These are phyloP conservation scores for Rambutsinella grinnellia DNA, from an alignment of 2,888 invertebrate genomes.

Conservation along the genomic window DNA sequence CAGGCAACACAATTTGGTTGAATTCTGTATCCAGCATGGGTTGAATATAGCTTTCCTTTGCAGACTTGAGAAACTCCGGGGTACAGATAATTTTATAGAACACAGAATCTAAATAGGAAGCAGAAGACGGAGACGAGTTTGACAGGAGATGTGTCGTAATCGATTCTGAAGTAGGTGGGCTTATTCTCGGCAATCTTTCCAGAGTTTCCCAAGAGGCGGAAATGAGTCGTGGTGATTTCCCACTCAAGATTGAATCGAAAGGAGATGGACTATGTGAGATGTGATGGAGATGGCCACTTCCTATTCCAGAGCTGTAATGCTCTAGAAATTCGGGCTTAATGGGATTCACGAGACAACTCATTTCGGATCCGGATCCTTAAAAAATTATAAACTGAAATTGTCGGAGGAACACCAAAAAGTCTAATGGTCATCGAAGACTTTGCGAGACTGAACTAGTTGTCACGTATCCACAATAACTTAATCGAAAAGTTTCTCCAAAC, in stretches of 20 bases:
- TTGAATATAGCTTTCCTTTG: constrained; percentile 58
- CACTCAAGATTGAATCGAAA: constrained; percentile 20
- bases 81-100: constrained; percentile 50
- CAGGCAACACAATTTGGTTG: constrained; percentile 59
- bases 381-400: too few relatives aligned
- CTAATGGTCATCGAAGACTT: constrained; percentile 33
- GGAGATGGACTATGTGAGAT: constrained; percentile 25
- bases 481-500: neutral
- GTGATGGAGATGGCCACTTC: too few relatives aligned
- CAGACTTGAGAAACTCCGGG: constrained; percentile 50
- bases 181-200: constrained; percentile 52
- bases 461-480: constrained; percentile 10
- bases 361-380: too few relatives aligned
- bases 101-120: constrained; percentile 18
- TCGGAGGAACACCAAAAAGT: too few relatives aligned
- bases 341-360: constrained; percentile 34
- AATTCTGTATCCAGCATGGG: constrained; percentile 56
- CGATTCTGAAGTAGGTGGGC: constrained; percentile 54
- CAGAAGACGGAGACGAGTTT: constrained; percentile 3
- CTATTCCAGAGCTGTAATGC: too few relatives aligned
- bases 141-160: constrained; percentile 55
- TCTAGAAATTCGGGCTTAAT: constrained; percentile 6
- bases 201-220: constrained; percentile 41
- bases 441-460: constrained; percentile 23
- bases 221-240: constrained; percentile 37